Evolutionary conservation across 2,113 vertebrate species (phyloP), one percentile per base, ranked within the genome.

Genomic region (Hippocampus mohnikei): DNA sequence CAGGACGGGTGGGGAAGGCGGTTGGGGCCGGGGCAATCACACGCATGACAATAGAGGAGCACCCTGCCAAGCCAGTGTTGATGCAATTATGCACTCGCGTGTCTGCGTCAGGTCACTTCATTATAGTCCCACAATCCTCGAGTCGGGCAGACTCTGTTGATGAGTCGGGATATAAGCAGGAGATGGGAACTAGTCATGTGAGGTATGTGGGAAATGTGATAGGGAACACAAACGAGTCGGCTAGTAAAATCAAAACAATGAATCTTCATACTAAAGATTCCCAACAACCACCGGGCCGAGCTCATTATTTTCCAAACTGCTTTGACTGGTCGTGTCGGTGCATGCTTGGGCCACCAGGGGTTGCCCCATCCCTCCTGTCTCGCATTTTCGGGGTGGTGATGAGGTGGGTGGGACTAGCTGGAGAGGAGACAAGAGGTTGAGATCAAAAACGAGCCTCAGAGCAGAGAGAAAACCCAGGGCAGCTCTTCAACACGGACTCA

Each of bases 321-420:
- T 55, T 48, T 21, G 21, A 66, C 12, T 58, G 5, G 21, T 1
- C 63, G 0, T 83, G 83, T 52, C 81, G 2, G 50, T 48, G 20
- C 68, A 40, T 9, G 1, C 3, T 27, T 7, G 3, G 25, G 66
- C 90, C 92, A 92, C 85, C 83, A 89, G 92, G 89, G 87, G 92
- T 83, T 86, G 58, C 89, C 87, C 69, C 27, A 66, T 71, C 41
- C 80, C 82, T 90, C 84, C 25, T 8, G 33, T 82, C 60, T 6
- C 48, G 52, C 13, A 23, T n/a, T 72, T 42, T 21, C 33, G 58
- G 71, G 40, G 67, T 41, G 5, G 53, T 55, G 21, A n/a, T 55
- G 52, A 23, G 52, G n/a, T n/a, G 9, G 48, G 16, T 1, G 52
- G 29, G 18, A 9, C 76, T 73, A 74, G 78, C 72, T 81, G 85